Conservation (phyloP, 2,888 invertebrate genomes). For the Phortica magna region DNA sequence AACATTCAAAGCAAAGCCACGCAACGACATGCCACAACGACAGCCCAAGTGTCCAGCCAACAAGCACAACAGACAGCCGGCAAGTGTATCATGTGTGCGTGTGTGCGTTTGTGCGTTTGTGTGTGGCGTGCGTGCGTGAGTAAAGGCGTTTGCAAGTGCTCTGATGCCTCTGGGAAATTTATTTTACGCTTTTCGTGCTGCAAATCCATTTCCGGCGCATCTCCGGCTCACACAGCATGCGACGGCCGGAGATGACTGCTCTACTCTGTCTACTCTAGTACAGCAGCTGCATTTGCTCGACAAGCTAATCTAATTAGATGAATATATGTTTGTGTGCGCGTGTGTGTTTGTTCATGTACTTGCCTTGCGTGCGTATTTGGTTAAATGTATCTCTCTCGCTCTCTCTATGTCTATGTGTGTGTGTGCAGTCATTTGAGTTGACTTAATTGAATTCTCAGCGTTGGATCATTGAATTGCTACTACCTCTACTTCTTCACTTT, state of each 20-base stretch:
- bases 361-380: not conserved
- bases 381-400: not conserved
- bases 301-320: constrained; percentile 23
- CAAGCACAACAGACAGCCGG: not conserved
- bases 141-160: not conserved
- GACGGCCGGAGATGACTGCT: not conserved
- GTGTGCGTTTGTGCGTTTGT: not conserved
- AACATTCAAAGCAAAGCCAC: not conserved
- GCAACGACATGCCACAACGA: not conserved
- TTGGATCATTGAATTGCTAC: not conserved
- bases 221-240: constrained; percentile 1
- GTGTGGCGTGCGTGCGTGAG: not conserved
- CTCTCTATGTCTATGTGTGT: too few relatives aligned
- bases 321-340: not conserved
- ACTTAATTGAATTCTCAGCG: constrained; percentile 22
- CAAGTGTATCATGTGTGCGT: not conserved
- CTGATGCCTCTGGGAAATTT: constrained; percentile 19
- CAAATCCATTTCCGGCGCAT: constrained; percentile 14
- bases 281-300: constrained; percentile 24
- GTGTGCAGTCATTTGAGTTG: constrained; percentile 11
- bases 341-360: too few relatives aligned
- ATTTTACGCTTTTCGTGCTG: constrained; percentile 24
- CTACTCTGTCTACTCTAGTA: not conserved
- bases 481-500: not conserved
- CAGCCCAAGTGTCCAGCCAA: not conserved